Conservation (phyloP, 1,140 invertebrate genomes). For the Planococcus citri region DNA sequence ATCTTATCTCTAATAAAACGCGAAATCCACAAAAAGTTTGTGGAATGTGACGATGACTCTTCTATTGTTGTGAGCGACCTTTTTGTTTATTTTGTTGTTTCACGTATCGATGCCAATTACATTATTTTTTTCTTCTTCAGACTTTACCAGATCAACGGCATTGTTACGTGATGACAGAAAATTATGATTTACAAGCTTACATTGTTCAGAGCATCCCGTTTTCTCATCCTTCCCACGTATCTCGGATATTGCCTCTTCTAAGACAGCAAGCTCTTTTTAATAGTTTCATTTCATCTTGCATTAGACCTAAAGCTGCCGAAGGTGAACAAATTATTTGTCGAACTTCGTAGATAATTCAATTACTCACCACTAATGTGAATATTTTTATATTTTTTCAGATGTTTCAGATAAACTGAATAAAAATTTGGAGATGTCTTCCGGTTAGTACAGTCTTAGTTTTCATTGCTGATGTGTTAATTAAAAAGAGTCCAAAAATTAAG, state of each 20-base stretch:
- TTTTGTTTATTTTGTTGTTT: not conserved
- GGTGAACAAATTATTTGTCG: conserved; percentile 37
- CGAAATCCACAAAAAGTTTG: conserved; percentile 52
- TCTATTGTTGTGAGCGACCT: conserved; percentile 49
- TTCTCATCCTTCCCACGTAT: conserved; percentile 86
- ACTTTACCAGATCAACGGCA: conserved; percentile 83
- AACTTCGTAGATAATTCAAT: not conserved
- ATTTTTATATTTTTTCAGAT: not conserved
- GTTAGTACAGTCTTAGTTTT: not conserved
- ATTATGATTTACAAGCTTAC: conserved; percentile 61
- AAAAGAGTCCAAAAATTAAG: too few species aligned
- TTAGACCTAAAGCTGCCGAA: conserved; percentile 60
- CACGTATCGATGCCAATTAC: not conserved
- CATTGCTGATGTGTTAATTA: too few species aligned
- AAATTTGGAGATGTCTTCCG: not conserved
- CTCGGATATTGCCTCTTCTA: conserved; percentile 68
- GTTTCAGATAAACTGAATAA: not conserved
- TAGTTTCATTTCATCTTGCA: conserved; percentile 71
- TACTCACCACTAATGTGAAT: not conserved
- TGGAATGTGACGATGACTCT: conserved; percentile 56
- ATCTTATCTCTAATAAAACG: conserved; percentile 60
- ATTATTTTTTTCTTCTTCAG: conserved; percentile 39
- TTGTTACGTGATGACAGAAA: conserved; percentile 83
- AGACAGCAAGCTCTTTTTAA: conserved; percentile 88
- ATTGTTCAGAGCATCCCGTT: conserved; percentile 75